phyloP scores from a whole-genome alignment of 2,888 invertebrate species.

The Augiades crinisus region DNA sequence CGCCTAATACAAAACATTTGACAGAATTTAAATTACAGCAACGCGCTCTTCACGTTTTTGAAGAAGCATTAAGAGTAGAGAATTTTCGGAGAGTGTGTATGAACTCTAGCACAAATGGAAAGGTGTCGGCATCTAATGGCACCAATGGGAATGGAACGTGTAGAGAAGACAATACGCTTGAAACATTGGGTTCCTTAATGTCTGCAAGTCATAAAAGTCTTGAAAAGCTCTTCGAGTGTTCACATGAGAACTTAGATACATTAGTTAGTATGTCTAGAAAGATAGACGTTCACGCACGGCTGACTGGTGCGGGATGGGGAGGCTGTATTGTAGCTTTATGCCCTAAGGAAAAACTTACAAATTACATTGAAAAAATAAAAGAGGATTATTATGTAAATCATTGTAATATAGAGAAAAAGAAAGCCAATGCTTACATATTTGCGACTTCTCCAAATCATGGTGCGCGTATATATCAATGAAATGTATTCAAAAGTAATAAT shows the following conservation, averaged over 20 bases:
- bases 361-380: conserved; percentile 86
- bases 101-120: conserved; percentile 49
- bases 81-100: conserved; percentile 86
- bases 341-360: conserved; percentile 82
- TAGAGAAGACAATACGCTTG: conserved; percentile 60
- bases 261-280: conserved; percentile 88
- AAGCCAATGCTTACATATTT: conserved; percentile 84
- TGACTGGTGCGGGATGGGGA: conserved; percentile 99
- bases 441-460: conserved; percentile 87
- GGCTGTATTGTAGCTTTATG: conserved; percentile 96
- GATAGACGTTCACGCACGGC: conserved; percentile 89
- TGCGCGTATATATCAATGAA: conserved; percentile 75
- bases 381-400: conserved; percentile 85
- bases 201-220: conserved; percentile 93
- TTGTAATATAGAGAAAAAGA: conserved; percentile 74
- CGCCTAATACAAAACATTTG: conserved; percentile 83
- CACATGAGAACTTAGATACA: conserved; percentile 92
- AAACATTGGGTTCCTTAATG: conserved; percentile 91
- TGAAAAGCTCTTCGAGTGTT: conserved; percentile 94
- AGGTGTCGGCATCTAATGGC: conserved; percentile 42
- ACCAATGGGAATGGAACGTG: conserved; percentile 28
- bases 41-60: conserved; percentile 94
- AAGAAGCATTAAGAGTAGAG: conserved; percentile 93
- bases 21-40: conserved; percentile 90
- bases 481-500: neutral